These are phyloP conservation scores for Drosophila ustulata DNA, from an alignment of 2,888 invertebrate genomes.

Conservation along the genomic window DNA sequence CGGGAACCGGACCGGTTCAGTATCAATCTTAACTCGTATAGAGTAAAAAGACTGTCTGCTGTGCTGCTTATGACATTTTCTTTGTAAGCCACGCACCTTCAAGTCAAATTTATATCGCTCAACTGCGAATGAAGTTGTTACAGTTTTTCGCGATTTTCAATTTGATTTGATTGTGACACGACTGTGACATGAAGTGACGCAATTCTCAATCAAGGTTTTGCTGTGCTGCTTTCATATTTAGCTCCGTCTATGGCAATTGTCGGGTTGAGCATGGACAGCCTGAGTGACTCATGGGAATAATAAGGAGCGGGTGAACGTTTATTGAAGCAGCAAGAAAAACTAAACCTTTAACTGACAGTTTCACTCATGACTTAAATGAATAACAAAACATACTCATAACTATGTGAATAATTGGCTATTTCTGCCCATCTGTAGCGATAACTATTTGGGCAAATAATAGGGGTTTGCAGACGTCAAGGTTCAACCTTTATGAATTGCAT, in stretches of 20 bases:
- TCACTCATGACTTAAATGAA: not conserved
- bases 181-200: slow-evolving; percentile 75
- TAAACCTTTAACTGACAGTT: not conserved
- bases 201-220: slow-evolving; percentile 63
- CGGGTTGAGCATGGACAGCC: slow-evolving; percentile 11
- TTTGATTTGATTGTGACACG: slow-evolving; percentile 79
- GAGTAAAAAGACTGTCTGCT: not conserved
- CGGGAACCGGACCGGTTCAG: slow-evolving; percentile 44
- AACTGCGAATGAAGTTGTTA: slow-evolving; percentile 78
- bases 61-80: slow-evolving; percentile 74
- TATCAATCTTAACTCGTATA: not conserved
- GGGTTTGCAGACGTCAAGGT: too few relatives aligned
- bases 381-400: not conserved
- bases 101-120: slow-evolving; percentile 71
- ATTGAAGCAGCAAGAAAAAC: not conserved
- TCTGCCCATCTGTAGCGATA: not conserved
- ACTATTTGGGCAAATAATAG: not conserved
- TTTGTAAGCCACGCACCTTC: slow-evolving; percentile 80
- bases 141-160: slow-evolving; percentile 60
- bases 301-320: slow-evolving; percentile 1
- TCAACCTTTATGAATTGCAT: slow-evolving; percentile 44
- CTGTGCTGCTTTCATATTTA: slow-evolving; percentile 49
- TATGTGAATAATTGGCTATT: not conserved
- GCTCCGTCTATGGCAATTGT: slow-evolving; percentile 16
- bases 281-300: slow-evolving; percentile 39